These are phyloP conservation scores for Cybosia mesomella DNA, from an alignment of 2,888 invertebrate species.

Conservation along the genomic window DNA sequence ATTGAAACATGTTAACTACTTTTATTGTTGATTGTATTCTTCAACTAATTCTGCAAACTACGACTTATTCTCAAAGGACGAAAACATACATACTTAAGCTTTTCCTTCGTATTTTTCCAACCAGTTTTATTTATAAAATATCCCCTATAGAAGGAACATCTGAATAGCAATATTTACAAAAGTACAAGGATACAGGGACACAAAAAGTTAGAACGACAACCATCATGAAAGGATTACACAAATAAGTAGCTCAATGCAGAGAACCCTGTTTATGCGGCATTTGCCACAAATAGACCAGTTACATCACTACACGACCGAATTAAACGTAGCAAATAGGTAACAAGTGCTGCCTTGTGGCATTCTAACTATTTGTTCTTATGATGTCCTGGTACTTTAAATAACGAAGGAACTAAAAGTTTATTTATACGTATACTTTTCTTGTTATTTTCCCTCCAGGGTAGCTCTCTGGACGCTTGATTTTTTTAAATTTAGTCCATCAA, in stretches of 20 bases:
- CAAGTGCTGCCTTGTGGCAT: neutral
- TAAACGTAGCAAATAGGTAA: neutral
- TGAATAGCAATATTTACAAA: neutral
- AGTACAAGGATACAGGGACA: neutral
- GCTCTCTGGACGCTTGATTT: no score
- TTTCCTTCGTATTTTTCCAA: neutral
- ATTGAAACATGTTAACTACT: no score
- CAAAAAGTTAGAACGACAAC: constrained; percentile 1
- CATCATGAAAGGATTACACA: constrained; percentile 4
- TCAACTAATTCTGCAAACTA: neutral
- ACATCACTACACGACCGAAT: constrained; percentile 4
- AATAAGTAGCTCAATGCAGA: neutral
- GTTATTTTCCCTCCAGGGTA: no score
- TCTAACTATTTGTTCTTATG: neutral
- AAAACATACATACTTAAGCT: neutral
- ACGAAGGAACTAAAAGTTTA: neutral
- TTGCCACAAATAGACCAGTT: neutral
- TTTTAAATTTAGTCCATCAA: no score
- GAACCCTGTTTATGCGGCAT: constrained; percentile 1
- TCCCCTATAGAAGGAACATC: neutral
- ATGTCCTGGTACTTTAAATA: neutral
- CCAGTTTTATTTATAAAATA: neutral
- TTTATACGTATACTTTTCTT: no score
- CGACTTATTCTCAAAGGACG: neutral
- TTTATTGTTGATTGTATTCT: neutral